Evolutionary conservation across 1,140 invertebrate species (phyloP).

Genomic region (Ectropis grisescens): DNA sequence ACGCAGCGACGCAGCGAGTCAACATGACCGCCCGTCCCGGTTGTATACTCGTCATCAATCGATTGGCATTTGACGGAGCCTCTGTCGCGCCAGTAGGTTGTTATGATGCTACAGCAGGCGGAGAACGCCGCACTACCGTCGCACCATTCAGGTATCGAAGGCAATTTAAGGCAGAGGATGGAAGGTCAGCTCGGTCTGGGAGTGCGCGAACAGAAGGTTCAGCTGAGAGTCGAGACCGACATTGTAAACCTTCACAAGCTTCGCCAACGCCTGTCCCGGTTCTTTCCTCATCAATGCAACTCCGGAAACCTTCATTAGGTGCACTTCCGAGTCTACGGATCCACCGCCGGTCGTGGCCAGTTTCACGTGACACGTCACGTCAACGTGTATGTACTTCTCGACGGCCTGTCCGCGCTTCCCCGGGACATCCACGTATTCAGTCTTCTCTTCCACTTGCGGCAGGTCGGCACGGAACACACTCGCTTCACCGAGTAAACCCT

Average conservation of each 20-base stretch:
- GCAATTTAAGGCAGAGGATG: constrained; percentile 63
- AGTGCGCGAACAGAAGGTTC: constrained; percentile 74
- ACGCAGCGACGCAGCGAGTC: too few relatives aligned
- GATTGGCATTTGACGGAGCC: constrained; percentile 49
- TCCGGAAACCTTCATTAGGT: constrained; percentile 76
- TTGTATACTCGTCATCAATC: constrained; percentile 53
- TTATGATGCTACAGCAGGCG: constrained; percentile 41
- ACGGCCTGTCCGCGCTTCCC: constrained; percentile 66
- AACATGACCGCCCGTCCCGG: too few relatives aligned
- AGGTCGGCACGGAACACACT: constrained; percentile 75
- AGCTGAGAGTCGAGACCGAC: constrained; percentile 77
- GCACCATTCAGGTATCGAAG: constrained; percentile 36
- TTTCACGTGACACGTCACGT: constrained; percentile 76
- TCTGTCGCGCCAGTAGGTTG: constrained; percentile 42
- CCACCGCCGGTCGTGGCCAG: constrained; percentile 71
- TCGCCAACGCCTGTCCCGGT: constrained; percentile 60
- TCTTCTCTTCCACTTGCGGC: constrained; percentile 74
- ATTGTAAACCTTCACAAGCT: constrained; percentile 73
- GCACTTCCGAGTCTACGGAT: constrained; percentile 70
- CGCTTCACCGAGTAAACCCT: constrained; percentile 73
- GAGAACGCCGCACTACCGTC: constrained; percentile 23
- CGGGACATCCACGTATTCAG: constrained; percentile 69
- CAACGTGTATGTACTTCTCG: constrained; percentile 75
- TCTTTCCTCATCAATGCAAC: constrained; percentile 75
- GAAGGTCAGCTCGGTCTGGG: constrained; percentile 75